Evolutionary conservation across 1,140 invertebrate genomes (phyloP), one percentile per base, ranked within the genome.

Genomic region (Ceratina australensis): DNA sequence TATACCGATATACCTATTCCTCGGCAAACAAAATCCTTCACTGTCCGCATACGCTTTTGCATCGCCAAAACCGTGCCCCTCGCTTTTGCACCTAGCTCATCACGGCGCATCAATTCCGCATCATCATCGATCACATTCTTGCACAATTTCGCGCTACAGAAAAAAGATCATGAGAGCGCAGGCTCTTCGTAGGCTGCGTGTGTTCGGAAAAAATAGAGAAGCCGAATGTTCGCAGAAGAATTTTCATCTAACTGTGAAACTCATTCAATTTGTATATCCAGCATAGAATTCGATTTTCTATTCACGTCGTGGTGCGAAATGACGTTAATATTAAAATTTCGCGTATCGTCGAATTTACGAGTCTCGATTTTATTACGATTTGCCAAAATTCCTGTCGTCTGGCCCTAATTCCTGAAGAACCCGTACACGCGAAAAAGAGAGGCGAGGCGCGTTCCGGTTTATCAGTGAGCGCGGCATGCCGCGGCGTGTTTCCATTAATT

Each of bases 401-500:
- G 33, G 33, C 10, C 33, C 33, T 7, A 42, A 42, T 42, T 42
- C 10, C 33, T 42, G 7, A 3, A 10, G 33, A 10, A 10, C 33
- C 10, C 3, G 50, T 83, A 87, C 87, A 88, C 1, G 86, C 87
- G 85, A 88, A 83, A 82, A 74, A 64, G 79, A 54, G 74, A 24
- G 28, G 24, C 79, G 84, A 87, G 78, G 75, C 56, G 71, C 85
- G 86, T 89, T 88, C 81, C 87, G 86, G 82, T 89, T 90, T 91
- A 91, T 90, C 90, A 90, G 89, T 75, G 84, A 85, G 81, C 78
- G 79, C 82, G 82, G 77, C 85, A 78, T 81, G 84, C 87, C 87
- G 85, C 87, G 86, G 86, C 87, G 86, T 90, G 89, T 90, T 90
- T 91, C 89, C 88, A 91, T 91, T 91, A 91, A 91, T 91, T 90